Percentiles rank a stretch among this genome's conserved stretches.
Evolutionary conservation across 2,113 vertebrate genomes (phyloP).

Genomic region (Orycteropus afer): DNA sequence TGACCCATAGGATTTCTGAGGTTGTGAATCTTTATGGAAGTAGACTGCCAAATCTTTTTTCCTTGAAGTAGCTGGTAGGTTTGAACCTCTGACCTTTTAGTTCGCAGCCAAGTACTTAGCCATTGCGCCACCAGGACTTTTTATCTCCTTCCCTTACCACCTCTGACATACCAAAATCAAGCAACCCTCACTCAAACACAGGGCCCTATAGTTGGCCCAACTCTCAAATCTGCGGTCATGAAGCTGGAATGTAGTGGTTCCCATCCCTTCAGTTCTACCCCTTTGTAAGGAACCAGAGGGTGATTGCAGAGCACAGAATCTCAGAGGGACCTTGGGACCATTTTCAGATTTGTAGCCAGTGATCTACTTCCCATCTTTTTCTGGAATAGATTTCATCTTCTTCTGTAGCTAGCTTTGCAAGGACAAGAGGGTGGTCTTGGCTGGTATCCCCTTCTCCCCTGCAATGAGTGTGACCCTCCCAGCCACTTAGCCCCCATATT

Average conservation of each 20-base stretch:
- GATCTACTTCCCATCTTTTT: neutral
- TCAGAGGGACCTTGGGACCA: neutral
- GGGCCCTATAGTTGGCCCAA: neutral
- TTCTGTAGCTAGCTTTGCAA: neutral
- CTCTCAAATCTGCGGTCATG: neutral
- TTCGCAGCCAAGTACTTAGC: neutral
- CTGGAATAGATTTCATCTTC: neutral
- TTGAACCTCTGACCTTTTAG: neutral
- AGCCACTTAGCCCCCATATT: neutral
- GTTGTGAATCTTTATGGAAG: neutral
- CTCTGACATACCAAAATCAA: neutral
- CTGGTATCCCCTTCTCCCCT: neutral
- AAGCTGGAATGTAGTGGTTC: neutral
- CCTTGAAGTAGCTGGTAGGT: too few relatives aligned
- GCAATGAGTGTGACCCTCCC: neutral
- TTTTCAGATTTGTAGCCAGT: neutral
- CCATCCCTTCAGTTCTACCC: neutral
- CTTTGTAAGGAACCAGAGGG: neutral
- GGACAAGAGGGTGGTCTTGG: neutral
- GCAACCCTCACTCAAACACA: neutral
- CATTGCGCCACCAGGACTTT: neutral
- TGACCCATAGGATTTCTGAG: neutral
- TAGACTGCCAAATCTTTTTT: neutral
- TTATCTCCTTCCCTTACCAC: neutral
- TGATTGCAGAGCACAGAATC: neutral